Conservation (phyloP, 1,140 invertebrate species). For the Zophobas atratus region DNA sequence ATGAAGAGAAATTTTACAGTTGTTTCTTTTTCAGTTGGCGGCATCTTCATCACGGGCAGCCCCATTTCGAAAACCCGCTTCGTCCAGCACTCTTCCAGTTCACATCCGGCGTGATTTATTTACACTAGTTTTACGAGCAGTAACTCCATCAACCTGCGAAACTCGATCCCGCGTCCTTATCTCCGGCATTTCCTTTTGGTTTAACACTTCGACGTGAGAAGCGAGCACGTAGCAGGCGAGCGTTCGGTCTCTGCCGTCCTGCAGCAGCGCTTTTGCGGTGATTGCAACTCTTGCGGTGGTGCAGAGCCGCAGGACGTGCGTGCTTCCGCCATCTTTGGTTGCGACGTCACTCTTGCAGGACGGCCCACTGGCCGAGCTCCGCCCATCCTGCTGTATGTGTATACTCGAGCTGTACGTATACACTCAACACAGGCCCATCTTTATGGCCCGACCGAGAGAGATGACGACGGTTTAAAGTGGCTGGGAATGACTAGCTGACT, state of each 20-base stretch:
- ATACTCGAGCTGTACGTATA: slow-evolving; percentile 44
- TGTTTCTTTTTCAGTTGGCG: no score
- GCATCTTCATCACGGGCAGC: no score
- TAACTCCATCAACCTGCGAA: slow-evolving; percentile 57
- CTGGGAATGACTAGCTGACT: slow-evolving; percentile 56
- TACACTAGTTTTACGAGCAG: slow-evolving; percentile 59
- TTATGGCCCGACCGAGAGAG: slow-evolving; percentile 67
- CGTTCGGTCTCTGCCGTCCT: slow-evolving; percentile 4
- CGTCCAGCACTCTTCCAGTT: background rate
- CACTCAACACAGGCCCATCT: slow-evolving; percentile 71
- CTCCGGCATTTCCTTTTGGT: slow-evolving; percentile 52
- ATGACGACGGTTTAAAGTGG: slow-evolving; percentile 47
- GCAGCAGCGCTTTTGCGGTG: slow-evolving; percentile 43
- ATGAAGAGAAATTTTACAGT: no score
- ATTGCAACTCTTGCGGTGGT: slow-evolving; percentile 48
- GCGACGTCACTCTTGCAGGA: slow-evolving; percentile 71
- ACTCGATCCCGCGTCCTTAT: slow-evolving; percentile 57
- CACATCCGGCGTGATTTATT: slow-evolving; percentile 45
- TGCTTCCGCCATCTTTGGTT: slow-evolving; percentile 70
- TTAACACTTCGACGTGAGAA: slow-evolving; percentile 56
- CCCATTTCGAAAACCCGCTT: background rate
- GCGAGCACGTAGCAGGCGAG: slow-evolving; percentile 46
- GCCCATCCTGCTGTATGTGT: slow-evolving; percentile 63
- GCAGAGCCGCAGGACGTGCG: slow-evolving; percentile 55
- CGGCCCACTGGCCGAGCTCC: slow-evolving; percentile 72